These are phyloP conservation scores for Meriones unguiculatus DNA, from an alignment of 2,113 vertebrate genomes.

Conservation along the genomic window DNA sequence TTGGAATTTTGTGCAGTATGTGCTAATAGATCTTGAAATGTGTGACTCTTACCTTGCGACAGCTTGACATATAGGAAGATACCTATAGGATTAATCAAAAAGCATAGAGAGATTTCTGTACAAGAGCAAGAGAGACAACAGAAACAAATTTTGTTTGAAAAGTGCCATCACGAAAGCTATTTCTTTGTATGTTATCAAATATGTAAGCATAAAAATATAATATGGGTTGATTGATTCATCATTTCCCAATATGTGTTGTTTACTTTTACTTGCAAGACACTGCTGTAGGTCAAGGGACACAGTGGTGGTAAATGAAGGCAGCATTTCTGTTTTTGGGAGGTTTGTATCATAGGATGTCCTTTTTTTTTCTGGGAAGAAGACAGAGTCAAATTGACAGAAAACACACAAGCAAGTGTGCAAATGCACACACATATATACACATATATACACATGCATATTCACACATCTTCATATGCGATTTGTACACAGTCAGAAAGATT, in stretches of 20 bases:
- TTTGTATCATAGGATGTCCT: neutral
- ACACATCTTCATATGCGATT: too few relatives aligned
- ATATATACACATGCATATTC: neutral
- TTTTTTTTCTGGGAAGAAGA: neutral
- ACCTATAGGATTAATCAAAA: conserved; percentile 56
- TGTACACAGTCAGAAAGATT: neutral
- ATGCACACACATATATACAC: neutral
- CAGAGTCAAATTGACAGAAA: neutral
- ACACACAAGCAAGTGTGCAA: neutral
- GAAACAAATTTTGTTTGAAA: neutral
- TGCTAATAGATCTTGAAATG: neutral
- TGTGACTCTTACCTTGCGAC: neutral
- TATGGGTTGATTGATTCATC: neutral
- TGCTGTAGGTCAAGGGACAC: neutral
- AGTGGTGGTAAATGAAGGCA: neutral
- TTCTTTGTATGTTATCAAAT: neutral
- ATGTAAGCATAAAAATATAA: neutral
- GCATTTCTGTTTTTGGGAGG: neutral
- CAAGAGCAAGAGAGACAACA: neutral
- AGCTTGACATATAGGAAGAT: neutral
- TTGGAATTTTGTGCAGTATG: neutral
- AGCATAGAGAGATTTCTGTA: neutral
- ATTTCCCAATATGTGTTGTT: conserved; percentile 22
- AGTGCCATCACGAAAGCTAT: neutral
- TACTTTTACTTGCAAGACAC: neutral